Evolutionary conservation across 2,888 invertebrate genomes (phyloP), one percentile per base, ranked within the genome.

Genomic region (Brachyopa scutellaris): DNA sequence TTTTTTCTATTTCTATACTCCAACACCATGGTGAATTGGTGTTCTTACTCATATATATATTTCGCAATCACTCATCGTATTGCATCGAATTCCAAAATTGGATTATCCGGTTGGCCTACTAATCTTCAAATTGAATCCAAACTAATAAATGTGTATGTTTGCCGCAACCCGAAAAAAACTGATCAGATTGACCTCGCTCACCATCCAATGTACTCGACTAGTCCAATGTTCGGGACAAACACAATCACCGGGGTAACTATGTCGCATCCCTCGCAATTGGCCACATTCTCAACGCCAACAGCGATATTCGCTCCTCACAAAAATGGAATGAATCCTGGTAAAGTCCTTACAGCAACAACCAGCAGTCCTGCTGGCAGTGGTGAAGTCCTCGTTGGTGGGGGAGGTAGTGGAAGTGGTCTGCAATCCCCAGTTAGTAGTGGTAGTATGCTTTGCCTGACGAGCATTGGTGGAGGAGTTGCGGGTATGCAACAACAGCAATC

Each of bases 211-310:
- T 90, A 90, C 85, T 89, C 90, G 59, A 90, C 90, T 66, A 90
- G 89, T 86, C 87, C 90, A 61, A 90, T 90, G 89, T 90, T 89
- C 78, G 89, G 88, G 84, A 87, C 88, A 53, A 89, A 89, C 73
- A 89, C 89, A 85, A 87, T 88, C 85, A 88, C 89, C 78, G 90
- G 90, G 84, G 89, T 90, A 85, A 90, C 90, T 74, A 90, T 90
- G 90, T 90, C 90, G 84, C 90, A 90, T 89, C 90, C 90, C 86
- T 89, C 90, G 86, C 90, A 90, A 87, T 85, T 90, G 88, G 89
- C 89, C 85, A 90, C 90, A 85, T 90, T 90, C 85, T 88, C 90
- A 76, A 86, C 89, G 79, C 87, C 90, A 83, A 88, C 90, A 72
- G 88, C 89, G 62, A 87, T 90, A 85, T 90, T 90, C 83, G 88